phyloP scores from a whole-genome alignment of 2,888 invertebrate genomes.

The Acanthosepion lycidas region DNA sequence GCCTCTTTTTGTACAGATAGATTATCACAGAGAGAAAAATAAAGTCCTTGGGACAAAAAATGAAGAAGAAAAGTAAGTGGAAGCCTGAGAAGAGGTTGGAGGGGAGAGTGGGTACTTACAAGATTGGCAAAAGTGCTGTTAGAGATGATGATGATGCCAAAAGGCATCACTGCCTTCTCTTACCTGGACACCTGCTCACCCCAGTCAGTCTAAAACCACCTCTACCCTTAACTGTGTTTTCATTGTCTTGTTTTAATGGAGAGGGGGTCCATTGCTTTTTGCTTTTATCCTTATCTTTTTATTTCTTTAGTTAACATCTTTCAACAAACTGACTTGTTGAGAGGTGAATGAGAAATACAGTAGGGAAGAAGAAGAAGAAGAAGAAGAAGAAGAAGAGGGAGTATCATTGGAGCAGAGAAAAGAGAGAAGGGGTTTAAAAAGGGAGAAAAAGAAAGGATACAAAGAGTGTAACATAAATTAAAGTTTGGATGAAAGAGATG shows the following conservation, averaged over 20 bases:
- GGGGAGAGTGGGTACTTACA: background rate
- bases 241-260: background rate
- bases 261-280: background rate
- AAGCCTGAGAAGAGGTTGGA: background rate
- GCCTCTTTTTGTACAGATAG: background rate
- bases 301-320: background rate
- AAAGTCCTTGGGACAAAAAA: background rate
- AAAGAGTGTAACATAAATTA: too few relatives aligned
- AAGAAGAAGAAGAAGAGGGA: too few relatives aligned
- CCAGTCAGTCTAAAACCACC: background rate
- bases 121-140: background rate
- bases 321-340: background rate
- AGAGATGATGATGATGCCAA: background rate
- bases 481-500: background rate
- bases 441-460: background rate
- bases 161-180: background rate
- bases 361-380: too few relatives aligned
- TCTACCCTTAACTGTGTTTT: background rate
- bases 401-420: too few relatives aligned
- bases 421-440: background rate
- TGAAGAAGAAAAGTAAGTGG: background rate
- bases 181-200: constrained; percentile 3
- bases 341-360: background rate
- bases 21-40: background rate
- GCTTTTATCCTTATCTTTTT: background rate